Base-by-base conservation (phyloP, 2,113 vertebrate species). In the human (Homo sapiens) region DNA sequence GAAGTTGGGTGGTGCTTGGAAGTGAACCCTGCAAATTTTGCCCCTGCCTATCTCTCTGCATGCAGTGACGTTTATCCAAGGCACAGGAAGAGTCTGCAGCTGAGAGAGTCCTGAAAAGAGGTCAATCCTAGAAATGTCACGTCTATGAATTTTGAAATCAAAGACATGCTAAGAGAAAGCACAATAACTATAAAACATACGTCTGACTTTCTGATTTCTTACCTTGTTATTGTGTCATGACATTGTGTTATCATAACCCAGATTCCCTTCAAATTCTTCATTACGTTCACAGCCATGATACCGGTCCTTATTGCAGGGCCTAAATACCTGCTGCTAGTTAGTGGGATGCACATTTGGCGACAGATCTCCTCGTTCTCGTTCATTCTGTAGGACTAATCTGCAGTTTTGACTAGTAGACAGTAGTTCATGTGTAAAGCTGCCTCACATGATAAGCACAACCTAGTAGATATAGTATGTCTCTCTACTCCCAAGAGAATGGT, bases 261-360 rank as follows among this genome's bases (percentile, higher is more conserved):
- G 87, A 85, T 97, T 97, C 89, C 72, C 27, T 89, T 55, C n/a
- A 93, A 83, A 97, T 94, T 87, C 91, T 43, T 97, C 92, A 97
- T 64, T 72, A 48, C 80, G 20, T 38, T 93, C 45, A 27, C 68
- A 83, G 12, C 0, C 9, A 18, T 64, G 68, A 89, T 57, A 87
- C 61, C 0, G 9, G 43, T 82, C 43, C 66, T n/a, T 48, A 22
- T 23, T 4, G 6, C 82, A 94, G 94, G 95, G n/a, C 27, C 25
- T 57, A 61, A 59, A 16, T 61, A 35, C 18, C 81, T 87, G 32
- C 35, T 83, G 16, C 10, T 0, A 1, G n/a, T 27, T 6, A 94
- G 55, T 2, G 2, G 35, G 38, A 75, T 22, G 50, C 5, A 79
- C 10, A 30, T 61, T 10, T 27, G 80, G 8, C 6, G 40, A 11